phyloP scores from a whole-genome alignment of 2,888 invertebrate species.

The Hetaerina titia region DNA sequence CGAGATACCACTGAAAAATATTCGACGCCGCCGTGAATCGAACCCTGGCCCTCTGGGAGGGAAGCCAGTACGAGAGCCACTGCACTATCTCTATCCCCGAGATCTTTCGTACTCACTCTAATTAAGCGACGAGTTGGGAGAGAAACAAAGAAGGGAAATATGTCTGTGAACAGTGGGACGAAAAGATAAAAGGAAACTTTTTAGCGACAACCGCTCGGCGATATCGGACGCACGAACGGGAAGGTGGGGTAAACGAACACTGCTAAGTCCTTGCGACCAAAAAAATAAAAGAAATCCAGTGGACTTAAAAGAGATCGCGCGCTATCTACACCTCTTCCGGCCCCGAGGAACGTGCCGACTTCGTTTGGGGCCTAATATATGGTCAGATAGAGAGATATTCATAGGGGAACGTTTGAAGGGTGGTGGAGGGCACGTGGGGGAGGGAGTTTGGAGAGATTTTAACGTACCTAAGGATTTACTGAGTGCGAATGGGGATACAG shows the following conservation, averaged over 20 bases:
- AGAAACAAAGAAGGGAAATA: background rate
- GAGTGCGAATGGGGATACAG: conserved; percentile 8
- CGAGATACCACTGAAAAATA: too few species aligned
- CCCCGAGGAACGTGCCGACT: background rate
- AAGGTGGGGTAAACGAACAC: background rate
- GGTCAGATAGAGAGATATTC: conserved; percentile 1
- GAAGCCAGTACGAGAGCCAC: too few species aligned
- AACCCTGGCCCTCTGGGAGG: too few species aligned
- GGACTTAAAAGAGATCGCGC: background rate
- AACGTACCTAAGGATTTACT: conserved; percentile 9
- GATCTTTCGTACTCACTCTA: background rate
- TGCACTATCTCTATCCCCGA: too few species aligned
- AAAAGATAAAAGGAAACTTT: background rate
- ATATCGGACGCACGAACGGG: background rate
- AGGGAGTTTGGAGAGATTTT: background rate
- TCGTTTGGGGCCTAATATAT: background rate
- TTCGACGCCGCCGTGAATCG: too few species aligned
- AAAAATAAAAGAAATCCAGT: background rate
- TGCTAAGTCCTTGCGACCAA: background rate
- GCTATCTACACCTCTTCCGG: background rate
- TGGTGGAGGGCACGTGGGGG: background rate
- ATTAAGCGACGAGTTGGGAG: background rate
- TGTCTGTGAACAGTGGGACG: background rate
- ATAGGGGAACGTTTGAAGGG: background rate
- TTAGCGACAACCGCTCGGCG: background rate